A percentile compares a stretch with the other conserved stretches of the same genome.
phyloP scores from a whole-genome alignment of 1,140 invertebrate genomes.

The Lethrus apterus region DNA sequence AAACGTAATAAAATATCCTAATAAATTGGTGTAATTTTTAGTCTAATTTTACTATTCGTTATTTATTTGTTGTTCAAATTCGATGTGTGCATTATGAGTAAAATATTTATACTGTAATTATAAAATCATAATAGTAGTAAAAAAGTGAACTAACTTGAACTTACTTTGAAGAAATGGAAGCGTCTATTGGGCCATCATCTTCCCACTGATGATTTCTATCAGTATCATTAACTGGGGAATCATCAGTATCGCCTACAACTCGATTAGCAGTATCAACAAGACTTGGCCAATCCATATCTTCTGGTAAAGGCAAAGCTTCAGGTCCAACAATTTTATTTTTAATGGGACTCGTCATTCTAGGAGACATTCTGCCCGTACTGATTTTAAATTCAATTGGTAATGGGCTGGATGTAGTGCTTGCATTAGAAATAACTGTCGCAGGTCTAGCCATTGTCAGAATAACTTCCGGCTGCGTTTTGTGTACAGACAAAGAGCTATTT shows the following conservation, averaged over 20 bases:
- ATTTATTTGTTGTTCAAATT: too few species aligned
- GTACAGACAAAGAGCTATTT: slow-evolving; percentile 35
- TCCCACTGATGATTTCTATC: slow-evolving; percentile 35
- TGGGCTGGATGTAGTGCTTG: slow-evolving; percentile 55
- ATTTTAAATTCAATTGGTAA: slow-evolving; percentile 38
- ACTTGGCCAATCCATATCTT: slow-evolving; percentile 68
- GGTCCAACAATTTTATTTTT: slow-evolving; percentile 24
- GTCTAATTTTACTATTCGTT: too few species aligned
- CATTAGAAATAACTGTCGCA: slow-evolving; percentile 63
- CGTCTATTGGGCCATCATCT: slow-evolving; percentile 36
- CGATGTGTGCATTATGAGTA: too few species aligned
- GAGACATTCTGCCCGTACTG: slow-evolving; percentile 37
- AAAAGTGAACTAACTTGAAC: slow-evolving; percentile 21
- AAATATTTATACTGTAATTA: too few species aligned
- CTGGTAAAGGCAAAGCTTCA: slow-evolving; percentile 47
- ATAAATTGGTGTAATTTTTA: too few species aligned
- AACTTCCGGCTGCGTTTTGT: slow-evolving; percentile 47
- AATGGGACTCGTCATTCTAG: slow-evolving; percentile 24
- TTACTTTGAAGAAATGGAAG: slow-evolving; percentile 39
- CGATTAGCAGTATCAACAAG: slow-evolving; percentile 69
- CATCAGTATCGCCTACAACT: slow-evolving; percentile 36
- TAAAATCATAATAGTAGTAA: too few species aligned
- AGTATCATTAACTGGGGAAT: slow-evolving; percentile 12
- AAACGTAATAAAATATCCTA: too few species aligned
- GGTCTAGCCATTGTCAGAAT: slow-evolving; percentile 65